Base-by-base conservation (phyloP, 2,797 vertebrate species). In the Tolypeutes matacus region DNA sequence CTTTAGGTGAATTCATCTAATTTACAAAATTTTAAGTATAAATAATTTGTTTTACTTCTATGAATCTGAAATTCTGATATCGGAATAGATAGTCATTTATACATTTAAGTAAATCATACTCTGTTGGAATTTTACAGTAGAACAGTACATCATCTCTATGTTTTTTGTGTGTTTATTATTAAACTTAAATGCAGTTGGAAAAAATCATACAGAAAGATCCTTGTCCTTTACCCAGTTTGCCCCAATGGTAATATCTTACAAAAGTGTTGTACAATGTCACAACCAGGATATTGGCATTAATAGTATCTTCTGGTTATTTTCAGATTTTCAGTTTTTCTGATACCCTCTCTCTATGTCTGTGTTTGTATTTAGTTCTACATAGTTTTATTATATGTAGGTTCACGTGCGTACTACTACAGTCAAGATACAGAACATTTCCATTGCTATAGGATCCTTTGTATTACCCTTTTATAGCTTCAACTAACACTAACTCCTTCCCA, bases 21-120 rank as follows among this genome's bases (percentile, higher is more conserved):
- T 75, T 31, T 84, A 56, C 29, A 67, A 73, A 51, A 64, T 13
- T 7, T 67, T 42, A 42, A 70, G 20, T 81, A 39, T 39, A 39
- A 39, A 15, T 75, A 91, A 72, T 25, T 87, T 67, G 15, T 81
- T 94, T 87, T 91, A 72, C 58, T 77, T 93, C 36, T 85, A 42
- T 46, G 34, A 92, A 42, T 92, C 56, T 87, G 62, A 73, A 64
- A 42, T 75, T 83, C 67, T 31, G 23, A 56, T 65, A 15, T 86
- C 62, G n/a, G 51, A 77, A 83, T 83, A 86, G 3, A 34, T 77
- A 78, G 17, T 78, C 11, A 70, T 27, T 46, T 49, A 58, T 31
- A 13, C 77, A 69, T 83, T 89, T 82, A 23, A 25, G 39, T 73
- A 89, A 58, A 7, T 34, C 13, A 70, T 42, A 76, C 18, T 8